Conservation (phyloP, 35 echinoderm and acorn worm genomes). For the Ptychodera flava region DNA sequence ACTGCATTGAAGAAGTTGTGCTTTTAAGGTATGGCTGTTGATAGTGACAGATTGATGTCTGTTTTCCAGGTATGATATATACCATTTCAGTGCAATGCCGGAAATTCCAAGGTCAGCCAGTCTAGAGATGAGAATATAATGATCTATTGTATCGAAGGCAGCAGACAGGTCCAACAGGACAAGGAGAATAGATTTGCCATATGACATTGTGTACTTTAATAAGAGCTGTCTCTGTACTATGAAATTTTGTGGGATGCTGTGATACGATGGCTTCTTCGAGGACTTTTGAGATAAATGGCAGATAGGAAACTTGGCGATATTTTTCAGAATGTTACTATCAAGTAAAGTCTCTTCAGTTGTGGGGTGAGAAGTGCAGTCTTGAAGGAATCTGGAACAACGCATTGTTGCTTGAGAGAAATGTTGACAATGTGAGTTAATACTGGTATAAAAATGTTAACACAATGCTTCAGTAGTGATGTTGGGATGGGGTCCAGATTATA, state of each 20-base stretch:
- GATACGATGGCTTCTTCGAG: background rate
- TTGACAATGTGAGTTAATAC: slow-evolving; percentile 22
- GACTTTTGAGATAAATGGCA: background rate
- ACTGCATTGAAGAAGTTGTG: too few species aligned
- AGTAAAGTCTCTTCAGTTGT: background rate
- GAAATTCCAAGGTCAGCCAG: background rate
- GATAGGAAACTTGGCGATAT: too few species aligned
- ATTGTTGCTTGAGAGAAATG: background rate
- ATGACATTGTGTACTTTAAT: background rate
- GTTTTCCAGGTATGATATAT: background rate
- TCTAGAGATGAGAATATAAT: too few species aligned
- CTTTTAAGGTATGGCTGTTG: too few species aligned
- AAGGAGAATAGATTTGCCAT: background rate
- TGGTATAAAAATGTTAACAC: slow-evolving; percentile 5
- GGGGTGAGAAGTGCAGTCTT: background rate
- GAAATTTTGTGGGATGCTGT: background rate
- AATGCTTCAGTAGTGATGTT: slow-evolving; percentile 23
- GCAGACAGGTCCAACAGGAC: too few species aligned
- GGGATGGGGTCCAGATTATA: slow-evolving; percentile 23
- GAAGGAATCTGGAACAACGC: background rate
- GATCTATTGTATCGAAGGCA: too few species aligned
- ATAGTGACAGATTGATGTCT: too few species aligned
- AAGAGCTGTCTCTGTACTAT: background rate
- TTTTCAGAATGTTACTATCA: too few species aligned
- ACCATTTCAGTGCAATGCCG: background rate